Conservation (phyloP, 1,140 invertebrate genomes). For the Limonius californicus region DNA sequence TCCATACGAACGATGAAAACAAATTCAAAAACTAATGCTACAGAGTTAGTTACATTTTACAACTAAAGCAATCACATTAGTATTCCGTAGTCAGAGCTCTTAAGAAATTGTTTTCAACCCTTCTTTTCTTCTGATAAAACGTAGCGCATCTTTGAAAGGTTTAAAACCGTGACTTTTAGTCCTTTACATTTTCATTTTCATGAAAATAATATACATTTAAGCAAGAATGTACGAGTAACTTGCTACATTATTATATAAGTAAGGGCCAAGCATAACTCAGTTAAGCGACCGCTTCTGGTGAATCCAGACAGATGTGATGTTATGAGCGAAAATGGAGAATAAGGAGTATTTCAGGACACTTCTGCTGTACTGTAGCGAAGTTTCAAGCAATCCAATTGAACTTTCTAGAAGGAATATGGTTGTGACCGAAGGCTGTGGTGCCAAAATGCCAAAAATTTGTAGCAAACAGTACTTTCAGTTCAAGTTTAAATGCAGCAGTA, state of each 20-base stretch:
- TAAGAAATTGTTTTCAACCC: too few relatives aligned
- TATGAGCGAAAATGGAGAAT: background rate
- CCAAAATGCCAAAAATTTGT: too few relatives aligned
- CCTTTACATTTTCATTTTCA: background rate
- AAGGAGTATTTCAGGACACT: background rate
- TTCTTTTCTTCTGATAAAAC: too few relatives aligned
- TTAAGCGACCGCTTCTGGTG: background rate
- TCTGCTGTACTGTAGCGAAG: background rate
- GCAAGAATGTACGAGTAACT: constrained; percentile 1
- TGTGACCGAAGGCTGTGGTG: too few relatives aligned
- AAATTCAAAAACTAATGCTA: too few relatives aligned
- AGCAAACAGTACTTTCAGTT: too few relatives aligned
- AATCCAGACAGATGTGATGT: background rate
- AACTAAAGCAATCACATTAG: too few relatives aligned
- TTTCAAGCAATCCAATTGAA: background rate
- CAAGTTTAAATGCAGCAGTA: too few relatives aligned
- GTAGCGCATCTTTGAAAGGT: too few relatives aligned
- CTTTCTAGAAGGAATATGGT: background rate
- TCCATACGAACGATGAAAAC: too few relatives aligned
- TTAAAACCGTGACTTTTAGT: background rate
- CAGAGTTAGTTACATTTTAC: too few relatives aligned
- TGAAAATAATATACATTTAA: background rate
- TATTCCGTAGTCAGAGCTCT: too few relatives aligned
- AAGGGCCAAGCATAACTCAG: background rate
- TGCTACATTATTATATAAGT: background rate